Evolutionary conservation across 1,140 invertebrate genomes (phyloP), one percentile per base, ranked within the genome.

Genomic region (Scaptomyza hsui): DNA sequence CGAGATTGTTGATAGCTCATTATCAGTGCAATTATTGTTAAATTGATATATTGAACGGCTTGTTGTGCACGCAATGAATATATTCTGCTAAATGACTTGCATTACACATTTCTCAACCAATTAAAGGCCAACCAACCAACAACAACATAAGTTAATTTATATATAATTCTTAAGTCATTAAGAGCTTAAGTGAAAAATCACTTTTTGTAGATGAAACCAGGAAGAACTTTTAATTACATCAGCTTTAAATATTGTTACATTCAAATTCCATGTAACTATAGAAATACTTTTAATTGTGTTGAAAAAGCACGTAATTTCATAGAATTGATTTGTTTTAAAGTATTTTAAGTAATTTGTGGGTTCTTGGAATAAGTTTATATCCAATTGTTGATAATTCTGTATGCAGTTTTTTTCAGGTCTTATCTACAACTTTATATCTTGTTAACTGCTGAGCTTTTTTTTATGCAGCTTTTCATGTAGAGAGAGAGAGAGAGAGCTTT

Each of bases 401-500:
- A 42, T 42, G 15, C 9, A 44, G 15, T 19, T 5, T 12, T 21
- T 0, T 2, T 5, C n/a, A n/a, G 10, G 0, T 12, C 4, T 21
- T 44, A 44, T 19, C 10, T 35, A 4, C n/a, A n/a, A n/a, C 9
- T 9, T 15, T 12, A 15, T 39, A 39, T 52, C n/a, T 10, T 7
- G 26, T 24, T 26, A 12, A 41, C 9, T 15, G 37, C 19, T 24
- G 9, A 51, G 35, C 51, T 52, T 52, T 52, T 51, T 19, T 49
- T 7, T 29, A 4, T 13, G n/a, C 9, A 10, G 10, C n/a, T 41
- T 41, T 41, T 5, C 9, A 12, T 24, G 7, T 39, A n/a, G n/a
- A n/a, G n/a, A n/a, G n/a, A n/a, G n/a, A n/a, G n/a, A 44, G 21
- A 24, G 18, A 19, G 13, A 63, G 65, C 59, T 69, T 69, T 63